phyloP scores from a whole-genome alignment of 2,113 vertebrate species.

The Ceyx melanurus region DNA sequence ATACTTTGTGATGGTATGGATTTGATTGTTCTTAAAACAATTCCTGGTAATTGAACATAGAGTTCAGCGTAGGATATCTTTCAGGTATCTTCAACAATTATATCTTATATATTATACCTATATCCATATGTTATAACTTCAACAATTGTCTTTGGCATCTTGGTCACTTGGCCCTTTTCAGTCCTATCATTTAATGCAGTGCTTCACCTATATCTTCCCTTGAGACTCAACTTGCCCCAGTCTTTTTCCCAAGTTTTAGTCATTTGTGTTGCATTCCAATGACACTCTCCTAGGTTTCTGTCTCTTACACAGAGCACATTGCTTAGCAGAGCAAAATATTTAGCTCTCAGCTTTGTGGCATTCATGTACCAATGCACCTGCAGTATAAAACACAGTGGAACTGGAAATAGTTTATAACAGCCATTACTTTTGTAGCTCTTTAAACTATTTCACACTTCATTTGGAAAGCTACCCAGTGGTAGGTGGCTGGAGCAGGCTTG shows the following conservation, averaged over 20 bases:
- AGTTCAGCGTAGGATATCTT: background rate
- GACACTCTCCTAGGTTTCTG: background rate
- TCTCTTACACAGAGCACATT: background rate
- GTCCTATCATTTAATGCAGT: background rate
- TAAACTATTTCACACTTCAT: slow-evolving; percentile 52
- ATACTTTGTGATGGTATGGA: background rate
- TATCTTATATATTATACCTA: too few relatives aligned
- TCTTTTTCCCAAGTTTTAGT: background rate
- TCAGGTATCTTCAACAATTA: too few relatives aligned
- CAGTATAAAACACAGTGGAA: background rate
- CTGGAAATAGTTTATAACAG: slow-evolving; percentile 33
- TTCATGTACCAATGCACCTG: background rate
- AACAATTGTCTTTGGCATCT: background rate
- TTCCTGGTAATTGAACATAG: background rate
- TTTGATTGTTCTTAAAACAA: background rate
- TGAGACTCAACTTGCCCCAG: background rate
- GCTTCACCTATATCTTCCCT: background rate
- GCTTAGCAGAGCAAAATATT: background rate
- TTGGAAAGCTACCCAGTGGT: slow-evolving; percentile 26
- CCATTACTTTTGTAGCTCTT: slow-evolving; percentile 35
- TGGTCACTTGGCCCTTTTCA: background rate
- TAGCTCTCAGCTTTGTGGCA: slow-evolving; percentile 9
- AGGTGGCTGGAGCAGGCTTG: background rate
- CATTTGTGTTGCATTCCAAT: background rate
- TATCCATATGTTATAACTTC: background rate